phyloP scores from a whole-genome alignment of 2,113 vertebrate genomes.

The Anser brachyrhynchus region DNA sequence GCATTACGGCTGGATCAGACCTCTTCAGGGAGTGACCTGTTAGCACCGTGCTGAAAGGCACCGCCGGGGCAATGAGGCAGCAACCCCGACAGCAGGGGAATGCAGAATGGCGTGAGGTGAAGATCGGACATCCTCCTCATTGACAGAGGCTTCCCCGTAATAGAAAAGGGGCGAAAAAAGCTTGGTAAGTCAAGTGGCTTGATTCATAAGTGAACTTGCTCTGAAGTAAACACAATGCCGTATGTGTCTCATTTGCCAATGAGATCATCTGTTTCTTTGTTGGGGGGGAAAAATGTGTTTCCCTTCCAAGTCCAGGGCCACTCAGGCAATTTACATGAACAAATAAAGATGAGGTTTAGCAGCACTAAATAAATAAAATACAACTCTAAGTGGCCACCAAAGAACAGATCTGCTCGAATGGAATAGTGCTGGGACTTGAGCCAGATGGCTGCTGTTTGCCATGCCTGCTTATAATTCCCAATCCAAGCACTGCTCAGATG shows the following conservation, averaged over 20 bases:
- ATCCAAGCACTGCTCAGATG: neutral
- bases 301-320: constrained; percentile 55
- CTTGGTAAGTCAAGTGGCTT: constrained; percentile 60
- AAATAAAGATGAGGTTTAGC: constrained; percentile 71
- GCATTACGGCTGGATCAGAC: neutral
- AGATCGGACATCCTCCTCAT: constrained; percentile 47
- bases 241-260: constrained; percentile 58
- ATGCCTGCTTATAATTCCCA: constrained; percentile 16
- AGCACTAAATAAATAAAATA: constrained; percentile 64
- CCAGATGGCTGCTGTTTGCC: constrained; percentile 67
- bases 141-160: neutral
- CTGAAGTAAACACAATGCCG: constrained; percentile 38
- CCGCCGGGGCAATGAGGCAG: constrained; percentile 3
- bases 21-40: neutral
- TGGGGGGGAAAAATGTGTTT: constrained; percentile 54
- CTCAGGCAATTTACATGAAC: constrained; percentile 66
- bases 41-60: neutral
- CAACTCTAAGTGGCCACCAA: constrained; percentile 62
- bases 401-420: constrained; percentile 12
- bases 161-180: fast-evolving
- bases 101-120: neutral
- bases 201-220: constrained; percentile 32
- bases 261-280: constrained; percentile 72
- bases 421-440: neutral
- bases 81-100: neutral